Evolutionary conservation across 2,888 invertebrate genomes (phyloP), one percentile per base, ranked within the genome.

Genomic region (Sceliomorpha sp.): DNA sequence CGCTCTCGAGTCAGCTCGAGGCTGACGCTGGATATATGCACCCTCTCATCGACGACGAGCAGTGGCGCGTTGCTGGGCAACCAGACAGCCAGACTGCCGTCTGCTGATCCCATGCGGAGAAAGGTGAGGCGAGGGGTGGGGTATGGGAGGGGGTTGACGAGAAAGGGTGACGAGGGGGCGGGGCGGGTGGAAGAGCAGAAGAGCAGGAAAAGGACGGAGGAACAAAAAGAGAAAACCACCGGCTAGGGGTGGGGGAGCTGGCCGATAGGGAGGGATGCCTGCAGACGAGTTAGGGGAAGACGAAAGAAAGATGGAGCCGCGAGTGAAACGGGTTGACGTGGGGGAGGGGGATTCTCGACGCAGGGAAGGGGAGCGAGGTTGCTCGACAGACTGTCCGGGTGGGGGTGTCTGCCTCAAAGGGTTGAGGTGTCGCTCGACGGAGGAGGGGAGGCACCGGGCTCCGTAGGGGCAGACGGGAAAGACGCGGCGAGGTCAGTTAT

Each of bases 401-500:
- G 58, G 55, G 62, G 62, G 60, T 7, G 51, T 48, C 47, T 51
- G 50, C 34, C 36, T 14, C 27, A 36, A 47, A 48, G 70, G 64
- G 60, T 60, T 60, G 48, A 36, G 55, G 53, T 47, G 42, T 15
- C 6, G 15, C 44, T 24, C 4, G 39, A 1, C 10, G 27, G 24
- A 8, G 9, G 40, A 9, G 29, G 40, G 34, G 5, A 17, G 7
- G 31, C 12, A 8, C 17, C 13, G 17, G 40, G 32, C 17, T 31
- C 36, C 64, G 62, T 50, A 71, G 74, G 77, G 72, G 76, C 67
- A 70, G 47, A 56, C 50, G 59, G 67, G 75, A 73, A 68, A 79
- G 79, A 77, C 79, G 75, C 78, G 73, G 74, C 80, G 81, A 82
- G 82, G 82, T 83, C 83, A 83, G 82, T 83, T 83, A 77, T 81